These are phyloP conservation scores for Mythimna impura DNA, from an alignment of 2,888 invertebrate species.

Conservation along the genomic window DNA sequence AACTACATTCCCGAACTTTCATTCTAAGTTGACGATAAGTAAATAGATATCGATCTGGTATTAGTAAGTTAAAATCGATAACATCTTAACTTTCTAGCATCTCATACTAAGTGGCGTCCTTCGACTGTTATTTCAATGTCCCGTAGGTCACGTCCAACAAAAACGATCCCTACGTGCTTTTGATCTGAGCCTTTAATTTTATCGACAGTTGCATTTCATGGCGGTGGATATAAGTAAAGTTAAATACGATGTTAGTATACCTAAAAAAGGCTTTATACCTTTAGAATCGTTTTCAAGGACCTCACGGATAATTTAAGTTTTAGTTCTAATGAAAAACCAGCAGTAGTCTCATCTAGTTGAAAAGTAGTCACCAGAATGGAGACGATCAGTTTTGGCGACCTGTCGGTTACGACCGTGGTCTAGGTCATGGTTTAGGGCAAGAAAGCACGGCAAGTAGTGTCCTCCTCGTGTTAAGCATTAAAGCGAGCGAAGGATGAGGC, in stretches of 20 bases:
- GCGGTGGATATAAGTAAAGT: slow-evolving; percentile 3
- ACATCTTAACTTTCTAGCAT: slow-evolving; percentile 25
- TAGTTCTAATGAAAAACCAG: too few relatives aligned
- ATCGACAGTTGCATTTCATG: slow-evolving; percentile 49
- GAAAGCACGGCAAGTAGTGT: too few relatives aligned
- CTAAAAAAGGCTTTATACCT: background rate
- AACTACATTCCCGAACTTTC: too few relatives aligned
- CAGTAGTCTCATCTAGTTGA: too few relatives aligned
- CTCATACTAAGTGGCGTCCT: slow-evolving; percentile 38
- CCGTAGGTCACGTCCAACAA: slow-evolving; percentile 41
- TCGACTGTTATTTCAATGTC: slow-evolving; percentile 21
- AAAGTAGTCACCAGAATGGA: too few relatives aligned
- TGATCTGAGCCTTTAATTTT: slow-evolving; percentile 28
- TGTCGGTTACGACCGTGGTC: too few relatives aligned
- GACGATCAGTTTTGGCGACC: too few relatives aligned
- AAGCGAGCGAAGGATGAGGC: too few relatives aligned
- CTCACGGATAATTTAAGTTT: too few relatives aligned
- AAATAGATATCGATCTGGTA: slow-evolving; percentile 29
- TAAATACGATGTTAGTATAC: background rate
- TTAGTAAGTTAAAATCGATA: slow-evolving; percentile 8
- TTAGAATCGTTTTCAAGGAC: too few relatives aligned
- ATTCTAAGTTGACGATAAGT: background rate
- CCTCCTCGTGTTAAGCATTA: too few relatives aligned
- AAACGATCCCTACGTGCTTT: slow-evolving; percentile 45
- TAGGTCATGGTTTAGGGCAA: too few relatives aligned